phyloP scores from a whole-genome alignment of 2,888 invertebrate genomes.

The Cyclophora punctaria region DNA sequence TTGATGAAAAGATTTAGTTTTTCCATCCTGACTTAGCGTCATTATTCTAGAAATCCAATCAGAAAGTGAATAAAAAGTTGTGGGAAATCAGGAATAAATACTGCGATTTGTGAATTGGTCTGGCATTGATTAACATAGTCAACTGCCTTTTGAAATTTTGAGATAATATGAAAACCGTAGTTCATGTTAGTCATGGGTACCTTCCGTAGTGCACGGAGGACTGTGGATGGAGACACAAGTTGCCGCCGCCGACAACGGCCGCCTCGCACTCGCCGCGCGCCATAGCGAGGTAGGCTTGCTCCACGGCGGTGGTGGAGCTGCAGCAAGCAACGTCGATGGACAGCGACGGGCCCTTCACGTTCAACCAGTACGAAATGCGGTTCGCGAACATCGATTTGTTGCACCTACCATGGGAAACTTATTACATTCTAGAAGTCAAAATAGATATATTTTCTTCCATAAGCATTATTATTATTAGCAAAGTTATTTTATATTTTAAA shows the following conservation, averaged over 20 bases:
- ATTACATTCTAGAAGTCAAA: neutral
- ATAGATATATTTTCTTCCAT: no score
- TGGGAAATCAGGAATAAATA: no score
- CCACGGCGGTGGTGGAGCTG: conserved; percentile 32
- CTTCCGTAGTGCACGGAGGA: conserved; percentile 29
- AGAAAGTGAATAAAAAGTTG: no score
- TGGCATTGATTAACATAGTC: no score
- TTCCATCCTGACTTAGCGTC: conserved; percentile 82
- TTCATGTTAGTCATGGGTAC: conserved; percentile 5
- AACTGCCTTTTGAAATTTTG: no score
- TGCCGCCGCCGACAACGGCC: conserved; percentile 75
- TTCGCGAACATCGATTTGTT: conserved; percentile 41
- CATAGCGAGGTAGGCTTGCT: conserved; percentile 36
- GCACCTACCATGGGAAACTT: conserved; percentile 19
- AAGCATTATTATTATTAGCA: no score
- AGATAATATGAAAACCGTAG: no score
- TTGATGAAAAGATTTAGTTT: conserved; percentile 88
- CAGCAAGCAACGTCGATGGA: conserved; percentile 33
- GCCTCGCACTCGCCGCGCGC: conserved; percentile 41
- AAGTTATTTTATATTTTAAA: no score
- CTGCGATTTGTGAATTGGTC: no score
- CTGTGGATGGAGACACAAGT: conserved; percentile 43
- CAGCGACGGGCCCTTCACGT: conserved; percentile 41
- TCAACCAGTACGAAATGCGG: conserved; percentile 46
- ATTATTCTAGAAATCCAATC: conserved; percentile 18